Evolutionary conservation across 2,797 vertebrate genomes (phyloP), one percentile per base, ranked within the genome.

Genomic region (Poecilia gillii): DNA sequence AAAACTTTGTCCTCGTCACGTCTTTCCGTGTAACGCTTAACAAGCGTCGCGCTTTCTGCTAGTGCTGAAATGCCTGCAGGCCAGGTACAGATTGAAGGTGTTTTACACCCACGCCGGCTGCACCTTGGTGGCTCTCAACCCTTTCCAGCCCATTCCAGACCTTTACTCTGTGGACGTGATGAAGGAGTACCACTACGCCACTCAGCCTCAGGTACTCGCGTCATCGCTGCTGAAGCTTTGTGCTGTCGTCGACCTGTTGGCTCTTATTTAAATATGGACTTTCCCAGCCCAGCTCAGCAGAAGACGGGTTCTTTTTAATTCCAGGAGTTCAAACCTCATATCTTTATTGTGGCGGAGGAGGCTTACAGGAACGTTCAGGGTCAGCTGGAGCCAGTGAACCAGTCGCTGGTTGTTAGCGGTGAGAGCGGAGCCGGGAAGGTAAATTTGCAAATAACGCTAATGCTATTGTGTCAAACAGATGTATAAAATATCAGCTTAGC

Each of bases 351-450:
- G 88, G 98, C 97, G 2, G 98, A 99, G 88, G 96, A 97, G 89
- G 97, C 97, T 51, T 99, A 99, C 93, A 96, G 98, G 85, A 99
- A 98, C 0, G 95, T 99, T 74, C 95, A 95, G 89, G 96, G 96
- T 76, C 97, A 97, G 88, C 91, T 96, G 72, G 96, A 96, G 36
- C 97, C 97, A 0, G 86, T 96, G 45, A 96, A 99, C 94, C 98
- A 99, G 84, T 99, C 98, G 3, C 93, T 99, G 87, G 96, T 99
- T 88, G 97, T 99, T 89, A 99, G 98, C 36, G 98, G 98, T 59
- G 98, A 99, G 94, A 99, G 98, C 11, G 98, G 98, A 76, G 98
- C 98, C 80, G 98, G 98, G 84, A 99, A 99, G 97, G 98, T 99
- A 92, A 94, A 89, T 45, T 23, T 16, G 12, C 53, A 45, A 8